These are phyloP conservation scores for Sarcophaga subvicina DNA, from an alignment of 2,888 invertebrate species.

Conservation along the genomic window DNA sequence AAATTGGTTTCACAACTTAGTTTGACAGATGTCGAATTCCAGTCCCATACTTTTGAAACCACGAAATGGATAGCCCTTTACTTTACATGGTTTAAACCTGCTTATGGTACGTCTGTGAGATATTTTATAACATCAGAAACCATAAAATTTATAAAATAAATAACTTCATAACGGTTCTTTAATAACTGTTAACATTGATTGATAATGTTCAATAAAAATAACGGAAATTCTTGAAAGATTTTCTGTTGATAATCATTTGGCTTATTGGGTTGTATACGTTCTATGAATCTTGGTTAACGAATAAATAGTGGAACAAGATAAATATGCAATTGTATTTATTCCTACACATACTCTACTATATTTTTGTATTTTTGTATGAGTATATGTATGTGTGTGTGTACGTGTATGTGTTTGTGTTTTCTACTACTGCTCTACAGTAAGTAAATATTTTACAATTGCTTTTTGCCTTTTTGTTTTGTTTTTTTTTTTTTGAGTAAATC, in stretches of 20 bases:
- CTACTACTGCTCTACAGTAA: background rate
- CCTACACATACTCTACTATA: no score
- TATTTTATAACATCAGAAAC: no score
- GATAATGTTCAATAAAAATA: no score
- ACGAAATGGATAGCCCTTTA: no score
- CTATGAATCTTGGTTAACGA: slow-evolving; percentile 31
- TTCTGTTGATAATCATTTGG: background rate
- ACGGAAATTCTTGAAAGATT: background rate
- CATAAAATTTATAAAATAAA: no score
- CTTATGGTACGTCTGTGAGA: no score
- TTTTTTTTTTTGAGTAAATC: slow-evolving; percentile 52
- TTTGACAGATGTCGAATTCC: no score
- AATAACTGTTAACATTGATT: no score
- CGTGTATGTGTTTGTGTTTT: slow-evolving; percentile 6
- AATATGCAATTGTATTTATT: slow-evolving; percentile 2
- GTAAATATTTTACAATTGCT: slow-evolving; percentile 64
- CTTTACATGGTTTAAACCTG: no score
- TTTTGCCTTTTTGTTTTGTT: slow-evolving; percentile 15
- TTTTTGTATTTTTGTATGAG: background rate
- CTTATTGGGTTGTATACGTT: slow-evolving; percentile 19
- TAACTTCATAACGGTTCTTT: no score
- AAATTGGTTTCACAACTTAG: no score
- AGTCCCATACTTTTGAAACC: no score
- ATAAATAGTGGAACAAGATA: slow-evolving; percentile 38
- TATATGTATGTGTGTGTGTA: slow-evolving; percentile 5